Evolutionary conservation across 2,888 invertebrate species (phyloP).

Genomic region (Thereva unica): DNA sequence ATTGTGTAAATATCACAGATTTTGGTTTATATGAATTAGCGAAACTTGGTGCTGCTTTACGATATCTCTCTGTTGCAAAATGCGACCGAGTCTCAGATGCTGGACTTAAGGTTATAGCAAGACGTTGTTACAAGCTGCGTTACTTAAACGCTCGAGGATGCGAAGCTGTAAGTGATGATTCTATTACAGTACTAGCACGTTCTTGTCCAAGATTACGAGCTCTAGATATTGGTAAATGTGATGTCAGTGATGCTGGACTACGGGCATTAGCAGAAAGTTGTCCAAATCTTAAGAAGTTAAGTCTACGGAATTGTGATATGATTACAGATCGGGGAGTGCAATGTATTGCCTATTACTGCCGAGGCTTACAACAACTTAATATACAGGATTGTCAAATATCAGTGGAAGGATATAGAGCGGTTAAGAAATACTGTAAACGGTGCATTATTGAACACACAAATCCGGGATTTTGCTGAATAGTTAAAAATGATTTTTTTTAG

Average conservation of each 20-base stretch:
- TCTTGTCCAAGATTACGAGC: slow-evolving; percentile 85
- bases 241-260: slow-evolving; percentile 87
- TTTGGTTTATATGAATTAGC: slow-evolving; percentile 89
- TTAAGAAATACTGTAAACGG: slow-evolving; percentile 88
- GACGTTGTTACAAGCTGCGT: slow-evolving; percentile 83
- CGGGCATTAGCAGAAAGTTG: slow-evolving; percentile 86
- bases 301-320: slow-evolving; percentile 87
- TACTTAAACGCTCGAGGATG: slow-evolving; percentile 92
- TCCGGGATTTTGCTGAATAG: slow-evolving; percentile 80
- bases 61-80: slow-evolving; percentile 92
- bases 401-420: slow-evolving; percentile 84
- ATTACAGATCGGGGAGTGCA: slow-evolving; percentile 88
- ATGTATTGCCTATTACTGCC: slow-evolving; percentile 85
- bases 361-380: slow-evolving; percentile 87
- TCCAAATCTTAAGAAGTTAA: slow-evolving; percentile 87
- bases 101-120: slow-evolving; percentile 82
- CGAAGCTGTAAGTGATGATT: slow-evolving; percentile 92
- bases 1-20: slow-evolving; percentile 87
- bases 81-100: slow-evolving; percentile 92
- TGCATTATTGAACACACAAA: slow-evolving; percentile 95
- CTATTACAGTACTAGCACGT: slow-evolving; percentile 81
- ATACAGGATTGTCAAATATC: slow-evolving; percentile 93
- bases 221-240: slow-evolving; percentile 90
- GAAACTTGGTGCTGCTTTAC: slow-evolving; percentile 82
- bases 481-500: not conserved